These are phyloP conservation scores for Carettochelys insculpta DNA, from an alignment of 2,113 vertebrate species.

Conservation along the genomic window DNA sequence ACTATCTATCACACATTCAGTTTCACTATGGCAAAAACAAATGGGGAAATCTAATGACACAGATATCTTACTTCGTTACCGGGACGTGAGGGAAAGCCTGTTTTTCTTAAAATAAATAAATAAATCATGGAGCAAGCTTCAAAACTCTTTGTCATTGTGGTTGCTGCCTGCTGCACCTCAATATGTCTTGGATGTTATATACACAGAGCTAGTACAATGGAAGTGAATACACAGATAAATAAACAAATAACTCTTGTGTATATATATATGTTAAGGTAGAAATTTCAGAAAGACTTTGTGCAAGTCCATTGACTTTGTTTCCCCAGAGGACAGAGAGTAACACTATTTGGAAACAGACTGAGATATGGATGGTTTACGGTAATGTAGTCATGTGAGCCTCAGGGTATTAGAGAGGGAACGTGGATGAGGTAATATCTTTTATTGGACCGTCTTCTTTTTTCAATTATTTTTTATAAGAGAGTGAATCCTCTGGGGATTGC, in stretches of 20 bases:
- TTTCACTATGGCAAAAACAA: not conserved
- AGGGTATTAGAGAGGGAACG: not conserved
- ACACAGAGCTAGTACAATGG: too few relatives aligned
- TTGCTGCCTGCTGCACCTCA: not conserved
- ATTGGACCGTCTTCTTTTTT: not conserved
- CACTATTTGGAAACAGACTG: not conserved
- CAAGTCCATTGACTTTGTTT: conserved; percentile 11
- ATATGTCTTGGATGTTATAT: too few relatives aligned
- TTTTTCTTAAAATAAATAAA: too few relatives aligned
- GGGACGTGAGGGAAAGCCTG: too few relatives aligned
- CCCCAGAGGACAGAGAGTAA: not conserved
- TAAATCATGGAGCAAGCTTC: not conserved
- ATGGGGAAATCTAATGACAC: not conserved
- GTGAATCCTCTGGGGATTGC: not conserved
- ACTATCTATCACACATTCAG: not conserved
- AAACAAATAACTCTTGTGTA: not conserved
- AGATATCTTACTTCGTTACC: not conserved
- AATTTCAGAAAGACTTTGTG: conserved; percentile 22
- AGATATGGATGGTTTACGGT: not conserved
- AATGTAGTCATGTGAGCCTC: not conserved
- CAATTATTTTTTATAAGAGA: not conserved
- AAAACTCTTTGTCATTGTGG: not conserved
- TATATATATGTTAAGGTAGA: conserved; percentile 15
- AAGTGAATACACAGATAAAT: too few relatives aligned
- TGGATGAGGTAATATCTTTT: not conserved